phyloP scores from a whole-genome alignment of 1,140 invertebrate genomes.

The Brachionus rotundiformis region DNA sequence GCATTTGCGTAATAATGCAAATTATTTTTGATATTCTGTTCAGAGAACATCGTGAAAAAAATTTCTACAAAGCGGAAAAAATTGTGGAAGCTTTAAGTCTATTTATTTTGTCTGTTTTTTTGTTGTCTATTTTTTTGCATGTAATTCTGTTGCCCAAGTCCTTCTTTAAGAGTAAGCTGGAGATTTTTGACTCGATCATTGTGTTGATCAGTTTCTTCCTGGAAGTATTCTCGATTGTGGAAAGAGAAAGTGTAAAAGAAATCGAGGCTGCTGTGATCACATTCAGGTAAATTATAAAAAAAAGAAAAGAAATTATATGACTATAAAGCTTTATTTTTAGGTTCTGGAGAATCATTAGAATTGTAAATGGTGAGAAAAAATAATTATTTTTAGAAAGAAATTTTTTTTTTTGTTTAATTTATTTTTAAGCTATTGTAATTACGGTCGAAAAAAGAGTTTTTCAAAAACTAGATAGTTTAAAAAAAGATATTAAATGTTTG shows the following conservation, averaged over 20 bases:
- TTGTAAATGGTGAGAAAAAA: slow-evolving; percentile 25
- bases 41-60: background rate
- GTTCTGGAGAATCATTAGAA: slow-evolving; percentile 51
- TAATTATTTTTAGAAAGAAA: background rate
- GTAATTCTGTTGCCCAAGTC: background rate
- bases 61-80: slow-evolving; percentile 3
- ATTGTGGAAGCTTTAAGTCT: background rate
- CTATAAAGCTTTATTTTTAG: slow-evolving; percentile 14
- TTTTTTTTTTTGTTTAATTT: too few species aligned
- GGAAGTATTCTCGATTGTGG: background rate
- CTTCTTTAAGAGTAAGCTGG: slow-evolving; percentile 40
- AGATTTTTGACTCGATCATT: slow-evolving; percentile 39
- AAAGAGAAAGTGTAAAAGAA: slow-evolving; percentile 23
- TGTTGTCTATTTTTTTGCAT: slow-evolving; percentile 19
- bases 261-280: slow-evolving; percentile 39
- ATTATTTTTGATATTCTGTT: slow-evolving; percentile 11
- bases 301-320: too few species aligned
- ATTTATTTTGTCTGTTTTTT: slow-evolving; percentile 7
- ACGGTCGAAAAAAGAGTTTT: slow-evolving; percentile 23
- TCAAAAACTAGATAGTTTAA: slow-evolving; percentile 27
- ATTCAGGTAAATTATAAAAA: background rate
- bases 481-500: slow-evolving; percentile 27
- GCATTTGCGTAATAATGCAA: slow-evolving; percentile 35
- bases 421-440: slow-evolving; percentile 31
- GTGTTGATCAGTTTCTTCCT: slow-evolving; percentile 26